Conservation (phyloP, 2,888 invertebrate species). For the Leucoma salicis region DNA sequence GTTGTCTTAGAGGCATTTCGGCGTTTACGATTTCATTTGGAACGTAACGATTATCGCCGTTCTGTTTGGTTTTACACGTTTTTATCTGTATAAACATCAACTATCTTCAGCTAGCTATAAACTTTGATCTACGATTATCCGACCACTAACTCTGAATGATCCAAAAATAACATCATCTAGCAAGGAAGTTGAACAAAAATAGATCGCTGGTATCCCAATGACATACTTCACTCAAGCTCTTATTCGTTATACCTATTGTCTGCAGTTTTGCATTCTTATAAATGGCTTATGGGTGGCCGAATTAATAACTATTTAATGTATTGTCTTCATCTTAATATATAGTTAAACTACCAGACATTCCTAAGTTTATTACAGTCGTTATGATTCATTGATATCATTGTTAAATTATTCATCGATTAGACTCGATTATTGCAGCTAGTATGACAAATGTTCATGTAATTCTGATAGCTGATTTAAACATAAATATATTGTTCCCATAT, state of each 20-base stretch:
- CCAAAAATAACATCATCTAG: slow-evolving; percentile 48
- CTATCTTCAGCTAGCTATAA: slow-evolving; percentile 51
- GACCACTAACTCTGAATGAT: slow-evolving; percentile 43
- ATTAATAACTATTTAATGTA: slow-evolving; percentile 45
- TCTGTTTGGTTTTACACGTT: slow-evolving; percentile 24
- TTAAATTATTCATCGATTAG: slow-evolving; percentile 38
- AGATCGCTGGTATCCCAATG: slow-evolving; percentile 66
- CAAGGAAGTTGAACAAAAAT: slow-evolving; percentile 53
- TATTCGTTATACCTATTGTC: slow-evolving; percentile 42
- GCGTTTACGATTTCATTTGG: slow-evolving; percentile 27
- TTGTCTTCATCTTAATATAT: slow-evolving; percentile 29
- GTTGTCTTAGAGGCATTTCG: slow-evolving; percentile 10
- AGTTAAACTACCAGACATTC: slow-evolving; percentile 18
- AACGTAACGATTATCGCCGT: slow-evolving; percentile 24
- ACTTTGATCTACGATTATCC: slow-evolving; percentile 62
- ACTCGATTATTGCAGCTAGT: no score
- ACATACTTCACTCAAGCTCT: slow-evolving; percentile 62
- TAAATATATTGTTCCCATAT: slow-evolving; percentile 43
- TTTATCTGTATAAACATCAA: slow-evolving; percentile 29
- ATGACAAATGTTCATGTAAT: no score
- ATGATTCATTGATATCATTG: slow-evolving; percentile 29
- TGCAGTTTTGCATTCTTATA: slow-evolving; percentile 47
- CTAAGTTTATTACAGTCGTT: slow-evolving; percentile 23
- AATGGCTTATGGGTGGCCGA: slow-evolving; percentile 64
- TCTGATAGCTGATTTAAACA: no score